Evolutionary conservation across 2,113 vertebrate species (phyloP).

Genomic region (Rhinolophus sinicus): DNA sequence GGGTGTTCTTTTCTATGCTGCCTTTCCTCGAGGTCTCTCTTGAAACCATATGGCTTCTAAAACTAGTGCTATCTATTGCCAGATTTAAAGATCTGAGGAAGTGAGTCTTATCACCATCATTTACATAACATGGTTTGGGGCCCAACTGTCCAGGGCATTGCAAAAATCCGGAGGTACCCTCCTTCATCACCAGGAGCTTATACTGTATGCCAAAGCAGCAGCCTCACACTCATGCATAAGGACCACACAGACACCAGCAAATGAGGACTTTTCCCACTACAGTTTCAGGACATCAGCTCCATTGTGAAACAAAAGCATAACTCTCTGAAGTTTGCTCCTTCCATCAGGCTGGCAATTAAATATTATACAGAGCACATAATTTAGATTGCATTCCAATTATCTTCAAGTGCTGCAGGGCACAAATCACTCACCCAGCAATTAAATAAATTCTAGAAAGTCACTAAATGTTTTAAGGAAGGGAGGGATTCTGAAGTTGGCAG

Average conservation of each 20-base stretch:
- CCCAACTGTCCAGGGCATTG: background rate
- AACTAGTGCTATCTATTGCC: background rate
- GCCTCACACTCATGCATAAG: accelerated
- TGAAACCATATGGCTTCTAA: background rate
- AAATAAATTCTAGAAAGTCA: conserved; percentile 64
- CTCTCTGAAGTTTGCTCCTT: background rate
- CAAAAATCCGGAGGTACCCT: background rate
- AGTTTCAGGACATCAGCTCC: background rate
- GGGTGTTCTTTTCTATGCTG: no score
- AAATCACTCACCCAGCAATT: conserved; percentile 56
- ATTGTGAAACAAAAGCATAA: background rate
- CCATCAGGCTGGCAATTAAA: conserved; percentile 62
- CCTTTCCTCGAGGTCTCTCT: background rate
- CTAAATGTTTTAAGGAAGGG: conserved; percentile 49
- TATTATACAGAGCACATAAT: conserved; percentile 61
- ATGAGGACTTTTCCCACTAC: background rate
- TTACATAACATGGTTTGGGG: background rate
- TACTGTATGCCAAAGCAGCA: background rate
- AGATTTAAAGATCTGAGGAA: background rate
- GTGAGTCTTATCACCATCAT: background rate
- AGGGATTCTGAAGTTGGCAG: background rate
- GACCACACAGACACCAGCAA: background rate
- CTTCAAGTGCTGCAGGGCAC: conserved; percentile 50
- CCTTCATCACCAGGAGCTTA: background rate
- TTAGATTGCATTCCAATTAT: conserved; percentile 71